These are phyloP conservation scores for Phenacoccus solenopsis DNA, from an alignment of 1,140 invertebrate species.

Conservation along the genomic window DNA sequence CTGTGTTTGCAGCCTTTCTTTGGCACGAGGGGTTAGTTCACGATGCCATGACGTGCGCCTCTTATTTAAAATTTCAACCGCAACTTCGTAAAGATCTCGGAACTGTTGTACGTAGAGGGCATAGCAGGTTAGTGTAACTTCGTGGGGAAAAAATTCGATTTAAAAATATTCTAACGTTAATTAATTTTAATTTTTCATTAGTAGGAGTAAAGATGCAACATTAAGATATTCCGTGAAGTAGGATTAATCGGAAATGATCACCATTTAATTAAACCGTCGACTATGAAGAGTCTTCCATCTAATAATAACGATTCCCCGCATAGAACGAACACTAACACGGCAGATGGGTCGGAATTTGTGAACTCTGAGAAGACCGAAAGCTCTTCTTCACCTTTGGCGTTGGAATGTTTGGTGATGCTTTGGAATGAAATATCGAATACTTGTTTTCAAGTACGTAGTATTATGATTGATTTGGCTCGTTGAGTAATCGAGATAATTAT, in stretches of 20 bases:
- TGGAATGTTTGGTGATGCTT: slow-evolving; percentile 66
- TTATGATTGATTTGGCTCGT: too few species aligned
- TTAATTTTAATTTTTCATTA: neutral
- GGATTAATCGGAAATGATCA: neutral
- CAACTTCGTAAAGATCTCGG: slow-evolving; percentile 67
- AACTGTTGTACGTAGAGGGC: slow-evolving; percentile 51
- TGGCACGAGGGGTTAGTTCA: slow-evolving; percentile 97
- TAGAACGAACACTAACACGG: neutral
- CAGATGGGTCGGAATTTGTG: neutral
- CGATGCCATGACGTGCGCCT: slow-evolving; percentile 93
- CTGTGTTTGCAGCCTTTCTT: slow-evolving; percentile 87
- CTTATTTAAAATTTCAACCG: slow-evolving; percentile 91
- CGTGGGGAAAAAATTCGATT: neutral
- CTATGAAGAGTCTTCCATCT: neutral
- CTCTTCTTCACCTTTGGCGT: slow-evolving; percentile 65
- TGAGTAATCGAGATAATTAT: neutral
- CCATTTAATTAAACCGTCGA: slow-evolving; percentile 4
- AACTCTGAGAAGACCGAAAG: neutral
- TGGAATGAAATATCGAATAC: slow-evolving; percentile 77
- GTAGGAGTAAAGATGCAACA: neutral
- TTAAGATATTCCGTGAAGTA: neutral
- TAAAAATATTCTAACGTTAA: neutral
- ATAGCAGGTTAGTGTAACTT: slow-evolving; percentile 22
- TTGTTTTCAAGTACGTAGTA: slow-evolving; percentile 42
- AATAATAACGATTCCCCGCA: neutral